Evolutionary conservation across 2,888 invertebrate species (phyloP).

Genomic region (Himalopsyche tibetana): DNA sequence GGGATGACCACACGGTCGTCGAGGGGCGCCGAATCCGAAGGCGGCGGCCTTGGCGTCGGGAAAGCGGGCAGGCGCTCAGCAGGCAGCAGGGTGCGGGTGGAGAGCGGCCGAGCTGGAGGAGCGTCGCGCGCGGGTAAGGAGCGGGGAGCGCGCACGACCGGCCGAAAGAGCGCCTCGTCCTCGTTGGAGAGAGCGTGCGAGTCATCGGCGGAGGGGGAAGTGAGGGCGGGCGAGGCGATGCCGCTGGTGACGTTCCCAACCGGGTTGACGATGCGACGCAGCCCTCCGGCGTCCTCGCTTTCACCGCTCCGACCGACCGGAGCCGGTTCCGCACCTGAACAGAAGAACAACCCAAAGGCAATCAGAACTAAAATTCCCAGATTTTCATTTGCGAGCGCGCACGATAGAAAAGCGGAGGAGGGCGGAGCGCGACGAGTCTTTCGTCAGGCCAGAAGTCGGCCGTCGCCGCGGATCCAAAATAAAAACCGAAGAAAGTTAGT

Average conservation of each 20-base stretch:
- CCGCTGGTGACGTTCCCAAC: conserved; percentile 83
- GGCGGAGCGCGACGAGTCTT: conserved; percentile 4
- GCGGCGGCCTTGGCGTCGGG: conserved; percentile 66
- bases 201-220: conserved; percentile 72
- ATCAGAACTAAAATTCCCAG: conserved; percentile 71
- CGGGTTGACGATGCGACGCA: conserved; percentile 86
- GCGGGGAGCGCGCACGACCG: conserved; percentile 78
- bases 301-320: conserved; percentile 68
- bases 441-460: background rate
- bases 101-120: conserved; percentile 70
- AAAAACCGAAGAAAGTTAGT: conserved; percentile 65
- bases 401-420: conserved; percentile 24
- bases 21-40: conserved; percentile 58
- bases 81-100: conserved; percentile 72
- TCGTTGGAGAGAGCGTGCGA: conserved; percentile 75
- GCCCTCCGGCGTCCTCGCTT: conserved; percentile 66
- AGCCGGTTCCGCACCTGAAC: conserved; percentile 82
- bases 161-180: conserved; percentile 84
- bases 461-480: conserved; percentile 56
- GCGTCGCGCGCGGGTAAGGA: conserved; percentile 69
- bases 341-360: conserved; percentile 89
- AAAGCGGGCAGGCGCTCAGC: conserved; percentile 68
- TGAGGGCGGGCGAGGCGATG: conserved; percentile 70
- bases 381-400: conserved; percentile 47
- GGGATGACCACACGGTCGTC: conserved; percentile 64